Conservation (phyloP, 1,140 invertebrate species). For the silkworm (Bombyx mori) region ASM3026992v2 NC_085123.1:13297501-13298000, state of each 20-base stretch:
- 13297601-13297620: constrained; percentile 65
- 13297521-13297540: constrained; percentile 29
- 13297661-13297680: constrained; percentile 72
- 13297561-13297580: constrained; percentile 65
- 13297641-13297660: constrained; percentile 61
- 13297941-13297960: constrained; percentile 34
- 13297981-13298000: background rate
- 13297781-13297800: constrained; percentile 25
- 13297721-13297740: constrained; percentile 71
- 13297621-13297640: constrained; percentile 67
- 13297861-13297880: constrained; percentile 81
- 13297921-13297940: constrained; percentile 69
- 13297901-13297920: constrained; percentile 86
- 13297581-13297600: constrained; percentile 58
- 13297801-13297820: constrained; percentile 52
- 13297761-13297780: constrained; percentile 43
- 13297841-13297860: constrained; percentile 83
- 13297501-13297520: constrained; percentile 6
- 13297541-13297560: constrained; percentile 41
- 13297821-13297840: constrained; percentile 73
- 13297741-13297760: constrained; percentile 69
- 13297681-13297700: constrained; percentile 77
- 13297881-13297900: constrained; percentile 84
- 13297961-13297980: constrained; percentile 14
- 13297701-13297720: constrained; percentile 69